phyloP scores from a whole-genome alignment of 2,888 invertebrate species.

The Habroteleia sp. region DNA sequence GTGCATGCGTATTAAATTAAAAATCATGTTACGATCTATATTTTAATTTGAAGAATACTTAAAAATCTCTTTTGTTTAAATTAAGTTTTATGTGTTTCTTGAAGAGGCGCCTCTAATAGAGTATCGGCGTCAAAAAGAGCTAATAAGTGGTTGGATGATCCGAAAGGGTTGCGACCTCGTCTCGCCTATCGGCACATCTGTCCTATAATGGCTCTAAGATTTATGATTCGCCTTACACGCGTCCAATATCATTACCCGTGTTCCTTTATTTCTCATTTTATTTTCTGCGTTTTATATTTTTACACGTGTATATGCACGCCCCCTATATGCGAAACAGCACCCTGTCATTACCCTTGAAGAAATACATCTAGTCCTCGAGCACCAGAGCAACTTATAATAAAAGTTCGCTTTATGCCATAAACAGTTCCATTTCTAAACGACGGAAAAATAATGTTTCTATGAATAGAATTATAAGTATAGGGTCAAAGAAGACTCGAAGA shows the following conservation, averaged over 20 bases:
- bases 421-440: constrained; percentile 11
- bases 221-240: constrained; percentile 75
- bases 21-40: too few species aligned
- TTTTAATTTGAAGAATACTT: too few species aligned
- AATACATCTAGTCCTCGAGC: constrained; percentile 18
- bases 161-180: constrained; percentile 66
- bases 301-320: constrained; percentile 48
- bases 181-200: constrained; percentile 77
- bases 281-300: constrained; percentile 43
- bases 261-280: constrained; percentile 56
- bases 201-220: constrained; percentile 77
- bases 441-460: constrained; percentile 16
- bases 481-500: neutral
- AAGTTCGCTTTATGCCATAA: constrained; percentile 35
- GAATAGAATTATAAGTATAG: constrained; percentile 1
- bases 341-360: constrained; percentile 55
- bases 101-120: constrained; percentile 46
- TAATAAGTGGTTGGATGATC: constrained; percentile 64
- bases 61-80: constrained; percentile 1
- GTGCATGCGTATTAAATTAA: too few species aligned
- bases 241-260: constrained; percentile 74
- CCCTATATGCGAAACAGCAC: constrained; percentile 49
- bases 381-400: constrained; percentile 45
- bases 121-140: constrained; percentile 53
- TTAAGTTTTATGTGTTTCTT: constrained; percentile 10